Base-by-base conservation (phyloP, 2,797 vertebrate genomes). In the Micropoecilia bifurca region DNA sequence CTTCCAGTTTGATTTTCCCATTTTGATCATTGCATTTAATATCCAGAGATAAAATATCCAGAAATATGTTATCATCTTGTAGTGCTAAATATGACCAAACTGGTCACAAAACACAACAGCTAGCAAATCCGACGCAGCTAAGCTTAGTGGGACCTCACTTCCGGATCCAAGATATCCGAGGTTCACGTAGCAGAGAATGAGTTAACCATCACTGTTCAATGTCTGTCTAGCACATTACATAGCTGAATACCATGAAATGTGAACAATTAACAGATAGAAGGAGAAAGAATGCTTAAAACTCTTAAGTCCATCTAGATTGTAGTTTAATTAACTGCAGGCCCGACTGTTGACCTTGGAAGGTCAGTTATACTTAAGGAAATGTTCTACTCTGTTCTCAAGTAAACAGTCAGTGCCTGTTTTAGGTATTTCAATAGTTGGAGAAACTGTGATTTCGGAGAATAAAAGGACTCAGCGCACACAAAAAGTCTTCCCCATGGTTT, bases 381-480 rank as follows among this genome's bases (percentile, higher is more conserved):
- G 10, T 36, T 66, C 28, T 4, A 9, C 9, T 39, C 13, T 81
- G 39, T 50, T 57, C 71, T 30, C 28, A 76, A 28, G 46, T 39
- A 68, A 73, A 80, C 72, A 73, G 30, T 82, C 36, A 75, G 46
- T 6, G 22, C 55, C 75, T 13, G 7, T 3, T 79, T 41, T 59
- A 16, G 8, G 18, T 68, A 12, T 41, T 68, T 6, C 41, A 39
- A 68, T 25, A 3, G 22, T 41, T 41, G 10, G 10, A 43, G 12
- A 57, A 73, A 45, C 25, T 18, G 53, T 30, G 3, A 20, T 39
- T 63, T 28, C 14, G 43, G 20, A 20, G n/a, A 41, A 43, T 25
- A 14, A 73, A 20, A 7, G 25, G 4, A 68, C 36, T 68, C 22
- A 25, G 6, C 5, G 20, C 4, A 13, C 48, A 43, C 39, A 3